Conservation (phyloP, 2,888 invertebrate species). For the Archips xylosteana region DNA sequence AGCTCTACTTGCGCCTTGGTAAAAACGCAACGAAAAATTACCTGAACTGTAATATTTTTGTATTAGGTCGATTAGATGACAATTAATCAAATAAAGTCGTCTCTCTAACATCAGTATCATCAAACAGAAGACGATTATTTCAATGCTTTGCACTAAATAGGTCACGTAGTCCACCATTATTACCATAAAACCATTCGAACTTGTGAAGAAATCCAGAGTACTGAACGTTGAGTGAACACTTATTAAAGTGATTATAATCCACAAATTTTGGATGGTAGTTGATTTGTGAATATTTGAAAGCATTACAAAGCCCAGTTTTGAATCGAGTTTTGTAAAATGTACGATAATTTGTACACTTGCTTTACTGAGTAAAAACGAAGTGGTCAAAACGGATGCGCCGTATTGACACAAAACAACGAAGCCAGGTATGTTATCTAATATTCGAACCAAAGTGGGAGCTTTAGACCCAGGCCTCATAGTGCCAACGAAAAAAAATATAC, state of each 20-base stretch:
- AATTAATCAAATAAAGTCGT: conserved; percentile 35
- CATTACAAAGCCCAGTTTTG: conserved; percentile 1
- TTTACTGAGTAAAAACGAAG: conserved; percentile 15
- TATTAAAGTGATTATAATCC: neutral
- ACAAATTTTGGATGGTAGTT: neutral
- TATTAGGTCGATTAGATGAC: conserved; percentile 13
- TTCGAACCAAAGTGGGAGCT: neutral
- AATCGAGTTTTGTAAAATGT: conserved; percentile 17
- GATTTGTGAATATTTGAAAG: conserved; percentile 17
- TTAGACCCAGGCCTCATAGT: neutral
- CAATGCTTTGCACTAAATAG: conserved; percentile 16
- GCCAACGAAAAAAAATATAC: neutral
- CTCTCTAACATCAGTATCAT: conserved; percentile 27
- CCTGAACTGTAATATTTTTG: neutral
- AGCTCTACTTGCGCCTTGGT: neutral
- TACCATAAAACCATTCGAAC: neutral
- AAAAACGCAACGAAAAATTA: neutral
- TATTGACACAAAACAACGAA: conserved; percentile 18
- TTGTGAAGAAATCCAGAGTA: neutral
- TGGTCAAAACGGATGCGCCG: conserved; percentile 9
- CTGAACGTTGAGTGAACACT: conserved; percentile 7
- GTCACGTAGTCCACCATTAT: conserved; percentile 4
- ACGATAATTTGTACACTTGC: conserved; percentile 11
- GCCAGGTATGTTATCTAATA: conserved; percentile 10
- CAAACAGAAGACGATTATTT: conserved; percentile 25